Evolutionary conservation across 2,888 invertebrate species (phyloP), one percentile per base, ranked within the genome.

Genomic region (Oxytorus armatus): DNA sequence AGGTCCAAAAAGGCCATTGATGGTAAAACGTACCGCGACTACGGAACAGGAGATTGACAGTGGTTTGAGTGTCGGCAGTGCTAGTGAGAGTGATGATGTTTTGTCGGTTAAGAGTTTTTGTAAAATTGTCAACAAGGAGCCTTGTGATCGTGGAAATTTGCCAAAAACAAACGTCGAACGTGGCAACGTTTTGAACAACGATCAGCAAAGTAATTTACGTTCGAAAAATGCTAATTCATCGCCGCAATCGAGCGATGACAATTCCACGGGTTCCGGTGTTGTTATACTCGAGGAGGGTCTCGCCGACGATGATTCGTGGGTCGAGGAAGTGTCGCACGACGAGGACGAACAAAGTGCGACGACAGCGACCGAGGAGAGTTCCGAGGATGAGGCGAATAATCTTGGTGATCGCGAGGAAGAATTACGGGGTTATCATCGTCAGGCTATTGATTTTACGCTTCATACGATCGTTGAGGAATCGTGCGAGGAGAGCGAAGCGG

Each of bases 401-500:
- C 88, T 89, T 18, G 84, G 89, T 11, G 95, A 96, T 86, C 94
- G 96, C 3, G 96, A 97, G 87, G 97, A 97, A 81, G 97, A 97
- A 82, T 93, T 97, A 53, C 93, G 96, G 3, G 95, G 95, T n/a
- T 97, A 97, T 89, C 96, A 96, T 89, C 94, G 97, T 68, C 94
- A 96, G 74, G 95, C 95, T 0, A 95, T 97, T 88, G 97, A 98
- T 92, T 97, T 97, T 90, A 97, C 97, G 0, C 93, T 98, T 82
- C 98, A 98, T 89, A 98, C 98, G 0, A 98, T 98, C 85, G 96
- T 97, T 29, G 98, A 98, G 92, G 98, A 98, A 92, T 97, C 97
- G 88, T 98, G 98, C 91, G 98, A 98, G 92, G 98, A 98, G 92
- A 97, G 97, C 92, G 97, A 97, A 92, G 94, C 96, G 80, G 97